Base-by-base conservation (phyloP, 1,140 invertebrate species). In the Aphelenchoides besseyi region DNA sequence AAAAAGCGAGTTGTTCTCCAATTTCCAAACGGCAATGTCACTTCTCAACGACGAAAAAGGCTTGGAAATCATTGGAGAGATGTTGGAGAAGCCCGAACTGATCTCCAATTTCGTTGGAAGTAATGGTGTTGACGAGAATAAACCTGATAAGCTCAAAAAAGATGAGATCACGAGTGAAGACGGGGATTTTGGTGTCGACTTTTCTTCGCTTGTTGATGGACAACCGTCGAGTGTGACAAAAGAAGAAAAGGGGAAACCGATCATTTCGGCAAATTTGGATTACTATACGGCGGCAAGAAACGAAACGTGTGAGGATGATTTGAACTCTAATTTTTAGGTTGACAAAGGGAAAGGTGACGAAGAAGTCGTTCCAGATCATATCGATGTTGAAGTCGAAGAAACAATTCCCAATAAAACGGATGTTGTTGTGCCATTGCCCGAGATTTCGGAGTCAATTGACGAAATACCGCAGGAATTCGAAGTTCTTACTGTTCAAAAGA, bases 31-130 rank as follows among this genome's bases (percentile, higher is more conserved):
- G 16, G 82, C 82, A 2, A 70, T 83, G 12, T 70, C 70, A 1
- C 68, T 83, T n/a, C 57, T 83, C 3, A 74, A 84, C 69, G 82
- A 83, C 69, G 78, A 76, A 37, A 84, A 83, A 57, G 82, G 82
- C 1, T 76, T 74, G 74, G 81, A 84, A 59, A 80, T 82, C 12
- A 74, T 83, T 37, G 81, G 81, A 18, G 80, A 84, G 54, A 26
- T 83, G 1, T 37, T 83, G 8, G 75, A 74, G 16, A 83, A 83
- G 55, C 82, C 82, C 1, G 81, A 83, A 52, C 68, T 83, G 3
- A 83, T 83, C 32, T 77, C 84, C 33, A 74, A 81, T 32, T 82
- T 84, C 57, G 71, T 74, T 53, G 79, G 75, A 0, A 71, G 41
- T 32, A 68, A 73, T 26, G 62, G 48, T 36, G 26, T 53, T 3